Base-by-base conservation (phyloP, 2,797 vertebrate species). In the Microcaecilia unicolor region DNA sequence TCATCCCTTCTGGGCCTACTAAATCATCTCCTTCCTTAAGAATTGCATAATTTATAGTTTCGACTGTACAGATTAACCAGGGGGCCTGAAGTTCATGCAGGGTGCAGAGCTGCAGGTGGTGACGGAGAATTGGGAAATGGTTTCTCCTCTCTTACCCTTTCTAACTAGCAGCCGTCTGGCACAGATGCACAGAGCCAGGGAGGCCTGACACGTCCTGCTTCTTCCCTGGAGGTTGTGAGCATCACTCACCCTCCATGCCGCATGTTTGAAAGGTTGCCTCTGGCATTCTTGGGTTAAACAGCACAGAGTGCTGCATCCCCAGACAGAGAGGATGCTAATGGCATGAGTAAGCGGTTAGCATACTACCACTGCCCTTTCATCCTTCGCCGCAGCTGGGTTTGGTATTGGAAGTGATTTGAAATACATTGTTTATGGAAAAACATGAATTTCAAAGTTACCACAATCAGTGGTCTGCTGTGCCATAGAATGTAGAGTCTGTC, bases 21-120 rank as follows among this genome's bases (percentile, higher is more conserved):
- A 26, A 44, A 41, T 40, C 33, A 37, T 4, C 7, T 3, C 36
- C 21, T 18, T 25, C 26, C 16, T 0, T 0, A 39, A 28, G 27
- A 22, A 9, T 38, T 43, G 23, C 35, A 34, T 31, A 58, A 38
- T 35, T 44, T 55, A 44, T 27, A 0, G 0, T 28, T 33, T 6
- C 30, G 37, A 46, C 43, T 51, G 55, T 49, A 31, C 23, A 0
- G 1, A 21, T 22, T 33, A 58, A 28, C 31, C 2, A 0, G 25
- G 10, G 32, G 36, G 23, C 27, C 29, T 32, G 50, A 34, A 38
- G 49, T 64, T 67, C 63, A 57, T 33, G 32, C 12, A 50, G 39
- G 69, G 58, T 61, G 44, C 60, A 64, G 20, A 12, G 54, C 58
- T 59, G 36, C 47, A 43, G 51, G 61, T 67, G 44, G 37, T 38